A percentile compares a stretch with the other conserved stretches of the same genome.
phyloP scores from a whole-genome alignment of 2,113 vertebrate species.

The Poeciliopsis retropinna region DNA sequence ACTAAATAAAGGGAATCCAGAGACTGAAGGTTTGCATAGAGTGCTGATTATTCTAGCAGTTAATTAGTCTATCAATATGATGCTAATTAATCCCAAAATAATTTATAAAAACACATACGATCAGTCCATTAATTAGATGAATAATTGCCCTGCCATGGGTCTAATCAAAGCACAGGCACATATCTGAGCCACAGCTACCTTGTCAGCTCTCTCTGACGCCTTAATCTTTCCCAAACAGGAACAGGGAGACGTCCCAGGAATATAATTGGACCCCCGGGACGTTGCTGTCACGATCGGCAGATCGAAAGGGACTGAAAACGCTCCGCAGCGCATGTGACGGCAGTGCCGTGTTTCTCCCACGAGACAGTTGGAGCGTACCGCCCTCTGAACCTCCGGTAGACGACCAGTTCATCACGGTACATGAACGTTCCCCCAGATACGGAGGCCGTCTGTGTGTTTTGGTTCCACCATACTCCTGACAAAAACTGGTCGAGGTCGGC shows the following conservation, averaged over 20 bases:
- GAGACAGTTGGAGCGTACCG: constrained; percentile 13
- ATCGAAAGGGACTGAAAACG: constrained; percentile 14
- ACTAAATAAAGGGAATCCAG: constrained; percentile 42
- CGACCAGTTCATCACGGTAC: constrained; percentile 1
- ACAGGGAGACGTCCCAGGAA: constrained; percentile 5
- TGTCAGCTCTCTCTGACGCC: constrained; percentile 24
- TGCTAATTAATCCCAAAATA: constrained; percentile 69
- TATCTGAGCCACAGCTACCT: constrained; percentile 26
- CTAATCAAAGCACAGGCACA: constrained; percentile 64
- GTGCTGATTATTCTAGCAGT: constrained; percentile 57
- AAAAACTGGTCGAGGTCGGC: constrained; percentile 2
- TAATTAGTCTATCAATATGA: constrained; percentile 72
- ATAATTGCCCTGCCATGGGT: constrained; percentile 68
- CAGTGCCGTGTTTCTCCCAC: constrained; percentile 23
- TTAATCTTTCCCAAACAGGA: constrained; percentile 4
- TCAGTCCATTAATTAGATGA: constrained; percentile 70
- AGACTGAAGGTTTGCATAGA: constrained; percentile 34
- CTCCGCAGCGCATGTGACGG: constrained; percentile 12
- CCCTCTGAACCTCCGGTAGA: constrained; percentile 23
- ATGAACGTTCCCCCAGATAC: neutral
- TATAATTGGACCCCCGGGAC: constrained; percentile 10
- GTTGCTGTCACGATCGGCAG: constrained; percentile 25
- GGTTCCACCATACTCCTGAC: neutral
- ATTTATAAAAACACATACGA: constrained; percentile 36
- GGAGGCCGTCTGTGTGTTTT: neutral